Evolutionary conservation across 92 coral and sea anemone species (phyloP), one percentile per base, ranked within the genome.

Genomic region (Meandrina meandrites): DNA sequence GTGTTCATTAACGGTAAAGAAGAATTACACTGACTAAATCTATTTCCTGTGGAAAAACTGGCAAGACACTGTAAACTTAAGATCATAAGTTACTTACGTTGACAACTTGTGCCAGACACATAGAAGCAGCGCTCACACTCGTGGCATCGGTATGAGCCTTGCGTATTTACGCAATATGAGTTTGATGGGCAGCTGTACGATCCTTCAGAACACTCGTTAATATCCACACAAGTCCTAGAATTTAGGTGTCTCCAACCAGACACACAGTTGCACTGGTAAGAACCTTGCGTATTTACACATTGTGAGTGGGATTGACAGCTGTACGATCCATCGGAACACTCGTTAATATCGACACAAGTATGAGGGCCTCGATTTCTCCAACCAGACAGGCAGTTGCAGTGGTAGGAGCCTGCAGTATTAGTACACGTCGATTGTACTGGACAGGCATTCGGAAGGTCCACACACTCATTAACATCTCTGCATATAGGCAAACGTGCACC

Each of bases 361-460:
- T 88, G 89, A 27, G 83, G 74, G 47, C 90, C 90, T 32, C 69
- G 92, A 34, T 90, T 90, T 37, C 82, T 37, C 92, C 92, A 90
- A 28, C 92, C 92, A 3, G 71, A 19, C 24, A 86, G 67, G 66
- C 92, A 90, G 79, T 73, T 75, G 35, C 92, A 90, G 19, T 77
- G 92, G 69, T 90, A 90, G 10, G 92, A 86, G 21, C 92, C 92
- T 1, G 83, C 92, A 45, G 90, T 85, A 70, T 92, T 90, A 45
- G 78, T 80, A 81, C 92, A 89, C 24, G 75, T 48, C 53, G 89
- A 84, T 36, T 75, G 89, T 35, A 64, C 53, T 48, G 92, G 94
- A 51, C 94, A 87, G 58, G 92, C 89, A 76, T 84, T 84, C 6
- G 89, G 87, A n/a, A 72, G 58, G 32, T 91, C 86, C 1, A 84